A percentile compares a stretch with the other conserved stretches of the same genome.
Conservation (phyloP, 2,888 invertebrate genomes). For the Gandaritis pyraliata region DNA sequence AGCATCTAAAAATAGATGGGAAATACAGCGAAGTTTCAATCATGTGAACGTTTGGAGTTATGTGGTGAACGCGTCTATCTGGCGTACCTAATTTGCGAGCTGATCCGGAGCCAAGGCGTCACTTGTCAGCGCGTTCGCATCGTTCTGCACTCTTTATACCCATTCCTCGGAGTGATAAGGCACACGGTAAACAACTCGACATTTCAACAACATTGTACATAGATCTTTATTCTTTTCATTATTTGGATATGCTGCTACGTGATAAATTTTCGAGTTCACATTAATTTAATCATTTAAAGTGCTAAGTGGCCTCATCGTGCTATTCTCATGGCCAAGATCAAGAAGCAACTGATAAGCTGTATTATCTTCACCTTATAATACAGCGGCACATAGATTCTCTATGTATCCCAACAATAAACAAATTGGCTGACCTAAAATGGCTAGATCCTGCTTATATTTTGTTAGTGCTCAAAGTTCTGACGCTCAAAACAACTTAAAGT, state of each 20-base stretch:
- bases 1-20: conserved; percentile 70
- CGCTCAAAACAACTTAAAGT: no score
- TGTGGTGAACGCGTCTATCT: conserved; percentile 47
- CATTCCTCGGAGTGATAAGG: conserved; percentile 64
- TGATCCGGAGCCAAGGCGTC: conserved; percentile 74
- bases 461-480: no score
- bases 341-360: conserved; percentile 29
- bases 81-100: conserved; percentile 55
- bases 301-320: conserved; percentile 19
- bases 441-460: no score
- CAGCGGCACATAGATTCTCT: no score
- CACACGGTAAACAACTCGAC: conserved; percentile 67
- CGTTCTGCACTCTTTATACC: conserved; percentile 56
- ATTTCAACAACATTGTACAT: conserved; percentile 49
- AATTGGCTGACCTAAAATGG: no score
- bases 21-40: conserved; percentile 68
- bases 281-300: conserved; percentile 39
- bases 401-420: no score
- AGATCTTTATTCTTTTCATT: conserved; percentile 18
- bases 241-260: conserved; percentile 53
- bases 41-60: conserved; percentile 67
- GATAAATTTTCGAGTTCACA: conserved; percentile 44
- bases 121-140: conserved; percentile 63
- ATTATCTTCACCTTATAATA: conserved; percentile 6
- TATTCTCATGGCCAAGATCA: conserved; percentile 8